Evolutionary conservation across 2,888 invertebrate genomes (phyloP), one percentile per base, ranked within the genome.

Genomic region (Caenorhabditis sulstoni): DNA sequence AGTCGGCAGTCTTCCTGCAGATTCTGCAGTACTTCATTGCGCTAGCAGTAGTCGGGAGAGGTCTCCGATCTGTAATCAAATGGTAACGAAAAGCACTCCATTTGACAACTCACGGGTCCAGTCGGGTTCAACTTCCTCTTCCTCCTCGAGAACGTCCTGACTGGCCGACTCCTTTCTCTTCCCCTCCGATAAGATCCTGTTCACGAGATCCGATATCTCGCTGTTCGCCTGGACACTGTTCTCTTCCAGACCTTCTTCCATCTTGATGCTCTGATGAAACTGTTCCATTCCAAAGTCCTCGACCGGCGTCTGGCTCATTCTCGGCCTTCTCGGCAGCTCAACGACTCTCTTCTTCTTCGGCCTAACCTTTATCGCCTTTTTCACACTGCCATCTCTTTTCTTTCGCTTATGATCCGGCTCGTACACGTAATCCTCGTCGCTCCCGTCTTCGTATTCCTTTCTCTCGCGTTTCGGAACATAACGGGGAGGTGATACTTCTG

Each of bases 141-240:
- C 76, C 9, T 68, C 47, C 23, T 68, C 14, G 12, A 14, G 7
- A 11, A 41, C 41, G 12, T 41, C 68, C 16, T 55, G 39, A 53
- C 66, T 74, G 35, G 65, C 59, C 22, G 61, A 47, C 45, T 74
- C 66, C 37, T 62, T 76, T 41, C 62, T 76, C 52, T 68, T 74
- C 16, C 66, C 53, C 37, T 74, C 74, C 11, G 14, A 45, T 5
- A 74, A 20, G 18, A 74, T 74, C n/a, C 18, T 35, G 3, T 50
- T 59, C 1, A 66, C 65, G 16, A 66, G 18, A 0, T 22, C 59
- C 0, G 45, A 20, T 12, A 74, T 47, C n/a, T 74, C 66, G n/a
- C 29, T 57, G 37, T 12, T 70, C 16, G 1, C 58, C 50, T 14
- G 18, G 18, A 29, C n/a, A n/a, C n/a, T n/a, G n/a, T n/a, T n/a